Evolutionary conservation across 2,113 vertebrate species (phyloP), one percentile per base, ranked within the genome.

Genomic region (Mungos mungo): DNA sequence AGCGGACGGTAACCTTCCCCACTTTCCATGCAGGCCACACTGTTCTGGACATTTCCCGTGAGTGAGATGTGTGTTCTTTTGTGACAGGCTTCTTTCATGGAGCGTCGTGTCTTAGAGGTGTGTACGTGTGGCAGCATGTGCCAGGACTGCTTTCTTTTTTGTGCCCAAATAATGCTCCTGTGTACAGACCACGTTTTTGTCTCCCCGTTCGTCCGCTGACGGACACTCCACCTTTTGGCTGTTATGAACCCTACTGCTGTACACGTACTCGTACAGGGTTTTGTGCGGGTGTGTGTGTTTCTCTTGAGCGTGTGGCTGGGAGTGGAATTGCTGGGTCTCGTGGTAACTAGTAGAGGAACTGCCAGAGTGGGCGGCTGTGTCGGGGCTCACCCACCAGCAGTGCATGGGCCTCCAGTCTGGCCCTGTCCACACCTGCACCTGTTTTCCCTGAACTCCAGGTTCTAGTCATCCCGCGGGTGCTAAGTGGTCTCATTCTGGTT

Each of bases 51-150:
- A 0, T 31, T 57, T 41, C 16, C 2, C 16, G 0, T 2, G 33
- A 47, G 14, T 23, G 33, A 5, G 13, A 4, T 5, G 9, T 3
- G 1, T 65, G 52, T n/a, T 33, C 47, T 45, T 77, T 18, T 71
- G 41, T 21, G 66, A 38, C 47, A 35, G n/a, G 10, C 38, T 60
- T 47, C 19, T 60, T 88, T 69, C 54, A 2, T 14, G 0, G n/a
- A 7, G 83, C 25, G 0, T 14, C 11, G 0, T 11, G 12, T 45
- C 35, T 52, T 13, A 33, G 54, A 35, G 21, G 3, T 8, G 66
- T 4, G 6, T 5, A 7, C 12, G 1, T 25, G 16, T 7, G 23
- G 9, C 7, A 9, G 4, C 2, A 0, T 18, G 12, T 25, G 1
- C 4, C 41, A 15, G 25, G 1, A 4, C 41, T 45, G 16, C 2